Evolutionary conservation across 1,140 invertebrate genomes (phyloP).

Genomic region (Agraylea sexmaculata): DNA sequence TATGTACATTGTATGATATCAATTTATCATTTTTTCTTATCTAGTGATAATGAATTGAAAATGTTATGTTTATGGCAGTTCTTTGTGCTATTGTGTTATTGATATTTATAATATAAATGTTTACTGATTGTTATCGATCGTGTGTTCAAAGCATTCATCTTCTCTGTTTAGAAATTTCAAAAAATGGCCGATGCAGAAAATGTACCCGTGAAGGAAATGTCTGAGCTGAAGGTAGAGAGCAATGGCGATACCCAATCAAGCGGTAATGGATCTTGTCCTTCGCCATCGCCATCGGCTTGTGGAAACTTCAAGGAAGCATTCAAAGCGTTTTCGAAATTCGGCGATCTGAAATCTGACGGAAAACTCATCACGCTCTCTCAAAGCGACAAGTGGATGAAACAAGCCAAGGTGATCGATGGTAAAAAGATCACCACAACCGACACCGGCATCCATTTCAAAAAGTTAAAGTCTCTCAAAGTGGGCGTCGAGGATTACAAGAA

Average conservation of each 20-base stretch:
- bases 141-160: no score
- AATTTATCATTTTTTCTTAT: no score
- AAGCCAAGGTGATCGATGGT: constrained; percentile 59
- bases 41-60: no score
- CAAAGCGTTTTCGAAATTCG: constrained; percentile 55
- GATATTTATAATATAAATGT: no score
- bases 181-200: constrained; percentile 17
- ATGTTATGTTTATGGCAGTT: no score
- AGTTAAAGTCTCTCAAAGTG: constrained; percentile 46
- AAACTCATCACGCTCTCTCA: constrained; percentile 54
- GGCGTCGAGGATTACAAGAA: constrained; percentile 64
- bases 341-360: constrained; percentile 53
- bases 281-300: constrained; percentile 11
- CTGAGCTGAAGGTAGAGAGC: constrained; percentile 16
- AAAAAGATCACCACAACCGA: constrained; percentile 59
- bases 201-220: constrained; percentile 15
- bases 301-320: constrained; percentile 23
- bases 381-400: constrained; percentile 69
- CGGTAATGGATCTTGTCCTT: constrained; percentile 11
- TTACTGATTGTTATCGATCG: no score
- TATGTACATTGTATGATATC: no score
- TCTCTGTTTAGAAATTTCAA: no score
- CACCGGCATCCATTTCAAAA: constrained; percentile 55
- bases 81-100: no score
- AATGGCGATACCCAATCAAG: constrained; percentile 14